Percentiles rank a stretch among this genome's conserved stretches.
These are phyloP conservation scores for Tamandua tetradactyla DNA, from an alignment of 2,797 vertebrate species.

Conservation along the genomic window DNA sequence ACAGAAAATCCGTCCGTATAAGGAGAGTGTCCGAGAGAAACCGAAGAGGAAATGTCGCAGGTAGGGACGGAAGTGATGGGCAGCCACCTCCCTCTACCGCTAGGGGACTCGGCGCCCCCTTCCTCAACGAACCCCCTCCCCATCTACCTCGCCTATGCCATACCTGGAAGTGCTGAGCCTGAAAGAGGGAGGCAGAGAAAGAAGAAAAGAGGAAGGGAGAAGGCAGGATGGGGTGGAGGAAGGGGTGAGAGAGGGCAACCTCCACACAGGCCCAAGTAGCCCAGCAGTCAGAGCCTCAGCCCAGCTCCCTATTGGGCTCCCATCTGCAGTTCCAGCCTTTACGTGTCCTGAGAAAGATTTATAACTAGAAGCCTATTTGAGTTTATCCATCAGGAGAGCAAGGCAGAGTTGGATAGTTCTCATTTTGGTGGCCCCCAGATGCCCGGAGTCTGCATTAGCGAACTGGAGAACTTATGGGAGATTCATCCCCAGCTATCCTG, in stretches of 20 bases:
- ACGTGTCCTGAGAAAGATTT: neutral
- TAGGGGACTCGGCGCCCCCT: neutral
- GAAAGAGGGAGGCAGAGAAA: neutral
- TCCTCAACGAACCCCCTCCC: neutral
- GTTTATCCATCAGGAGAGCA: neutral
- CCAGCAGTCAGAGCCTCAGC: neutral
- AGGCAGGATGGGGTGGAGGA: accelerated
- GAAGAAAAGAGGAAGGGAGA: neutral
- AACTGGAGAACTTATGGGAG: neutral
- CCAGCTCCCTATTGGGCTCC: neutral
- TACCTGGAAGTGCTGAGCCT: neutral
- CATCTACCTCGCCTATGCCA: neutral
- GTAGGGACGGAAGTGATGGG: neutral
- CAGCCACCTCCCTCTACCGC: neutral
- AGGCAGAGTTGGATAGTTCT: slow-evolving; percentile 16
- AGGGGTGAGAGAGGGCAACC: neutral
- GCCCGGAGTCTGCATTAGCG: neutral
- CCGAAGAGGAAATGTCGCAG: accelerated
- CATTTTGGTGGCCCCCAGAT: neutral
- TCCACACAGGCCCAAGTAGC: accelerated
- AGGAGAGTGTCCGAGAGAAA: neutral
- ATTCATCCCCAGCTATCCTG: neutral
- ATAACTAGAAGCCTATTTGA: neutral
- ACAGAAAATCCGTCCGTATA: neutral
- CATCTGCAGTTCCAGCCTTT: neutral